A percentile compares a stretch with the other conserved stretches of the same genome.
These are phyloP conservation scores for Strigamia crassipes DNA, from an alignment of 2,888 invertebrate species.

Conservation along the genomic window DNA sequence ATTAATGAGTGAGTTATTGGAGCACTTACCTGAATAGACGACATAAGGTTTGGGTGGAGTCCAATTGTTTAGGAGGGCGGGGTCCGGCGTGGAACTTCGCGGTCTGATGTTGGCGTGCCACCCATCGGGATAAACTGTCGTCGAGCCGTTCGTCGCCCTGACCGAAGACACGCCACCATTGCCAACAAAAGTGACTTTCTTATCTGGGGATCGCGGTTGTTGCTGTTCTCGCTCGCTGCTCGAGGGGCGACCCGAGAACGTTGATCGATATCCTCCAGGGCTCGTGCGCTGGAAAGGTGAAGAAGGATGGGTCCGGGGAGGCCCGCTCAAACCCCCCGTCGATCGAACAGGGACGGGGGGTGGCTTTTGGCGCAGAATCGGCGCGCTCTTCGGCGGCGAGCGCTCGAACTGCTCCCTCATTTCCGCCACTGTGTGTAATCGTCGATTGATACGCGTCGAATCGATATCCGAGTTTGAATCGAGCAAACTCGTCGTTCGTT, in stretches of 20 bases:
- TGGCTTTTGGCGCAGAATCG: slow-evolving; percentile 35
- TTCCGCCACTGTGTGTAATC: background rate
- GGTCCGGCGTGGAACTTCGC: background rate
- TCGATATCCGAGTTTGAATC: background rate
- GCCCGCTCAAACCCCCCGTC: background rate
- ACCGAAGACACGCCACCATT: background rate
- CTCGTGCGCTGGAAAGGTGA: slow-evolving; percentile 1
- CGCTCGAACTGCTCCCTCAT: slow-evolving; percentile 18
- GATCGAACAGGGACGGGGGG: background rate
- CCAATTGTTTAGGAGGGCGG: background rate
- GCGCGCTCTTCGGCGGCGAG: slow-evolving; percentile 11
- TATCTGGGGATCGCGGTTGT: background rate
- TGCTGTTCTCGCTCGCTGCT: background rate
- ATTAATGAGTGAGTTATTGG: too few species aligned
- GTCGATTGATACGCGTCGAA: slow-evolving; percentile 1
- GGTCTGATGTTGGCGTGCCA: slow-evolving; percentile 4
- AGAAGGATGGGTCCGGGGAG: background rate
- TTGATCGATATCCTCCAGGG: background rate
- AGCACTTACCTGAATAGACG: background rate
- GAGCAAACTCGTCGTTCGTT: slow-evolving; percentile 29
- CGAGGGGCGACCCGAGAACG: background rate
- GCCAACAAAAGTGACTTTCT: background rate
- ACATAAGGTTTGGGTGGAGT: background rate
- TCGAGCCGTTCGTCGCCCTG: background rate
- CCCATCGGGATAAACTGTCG: slow-evolving; percentile 13